A percentile compares a stretch with the other conserved stretches of the same genome.
Conservation (phyloP, 2,888 invertebrate genomes). For the Heliconius ismenius region DNA sequence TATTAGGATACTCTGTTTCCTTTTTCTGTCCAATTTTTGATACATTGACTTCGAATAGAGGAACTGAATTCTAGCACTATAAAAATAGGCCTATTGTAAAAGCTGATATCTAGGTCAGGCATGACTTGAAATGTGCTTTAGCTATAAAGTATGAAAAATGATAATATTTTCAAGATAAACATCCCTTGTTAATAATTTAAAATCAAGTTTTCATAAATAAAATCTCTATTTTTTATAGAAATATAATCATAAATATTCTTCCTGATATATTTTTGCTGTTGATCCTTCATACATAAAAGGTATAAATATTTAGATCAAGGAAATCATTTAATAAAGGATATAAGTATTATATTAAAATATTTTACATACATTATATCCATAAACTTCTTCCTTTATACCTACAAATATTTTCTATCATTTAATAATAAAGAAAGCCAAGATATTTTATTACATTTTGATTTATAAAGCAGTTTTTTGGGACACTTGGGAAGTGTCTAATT, state of each 20-base stretch:
- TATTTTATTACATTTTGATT: neutral
- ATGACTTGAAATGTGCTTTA: neutral
- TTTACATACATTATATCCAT: neutral
- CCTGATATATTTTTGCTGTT: neutral
- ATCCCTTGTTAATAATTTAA: too few species aligned
- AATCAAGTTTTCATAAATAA: too few species aligned
- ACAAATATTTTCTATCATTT: neutral
- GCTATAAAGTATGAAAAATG: too few species aligned
- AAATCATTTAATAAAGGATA: neutral
- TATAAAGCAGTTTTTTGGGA: neutral
- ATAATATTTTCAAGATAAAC: too few species aligned
- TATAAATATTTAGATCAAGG: constrained; percentile 1
- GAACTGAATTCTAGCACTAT: neutral
- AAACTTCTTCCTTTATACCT: neutral
- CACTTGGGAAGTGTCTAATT: too few species aligned
- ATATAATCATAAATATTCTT: neutral
- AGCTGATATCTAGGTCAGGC: constrained; percentile 8
- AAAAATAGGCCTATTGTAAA: neutral
- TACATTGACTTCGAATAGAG: too few species aligned
- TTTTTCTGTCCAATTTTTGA: too few species aligned
- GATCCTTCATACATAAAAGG: neutral
- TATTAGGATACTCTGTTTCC: too few species aligned
- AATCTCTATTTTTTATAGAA: neutral
- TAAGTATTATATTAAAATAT: neutral
- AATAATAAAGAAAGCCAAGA: neutral